Evolutionary conservation across 2,113 vertebrate genomes (phyloP), one percentile per base, ranked within the genome.

Genomic region (Callaeas wilsoni): DNA sequence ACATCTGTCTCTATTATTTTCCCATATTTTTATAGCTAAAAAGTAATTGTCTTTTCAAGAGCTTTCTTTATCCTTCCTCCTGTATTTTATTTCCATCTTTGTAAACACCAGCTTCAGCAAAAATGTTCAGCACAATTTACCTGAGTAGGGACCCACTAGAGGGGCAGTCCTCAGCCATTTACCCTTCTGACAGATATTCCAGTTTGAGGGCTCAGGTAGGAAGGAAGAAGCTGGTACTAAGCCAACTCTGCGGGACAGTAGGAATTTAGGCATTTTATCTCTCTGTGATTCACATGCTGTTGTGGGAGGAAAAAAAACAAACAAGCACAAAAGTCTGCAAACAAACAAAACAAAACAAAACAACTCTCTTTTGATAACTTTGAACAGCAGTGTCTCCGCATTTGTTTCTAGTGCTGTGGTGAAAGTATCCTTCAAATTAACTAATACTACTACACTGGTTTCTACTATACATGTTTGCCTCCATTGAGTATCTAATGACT

Each of bases 1-100:
- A 95, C 88, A 96, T 89, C 93, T 94, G 41, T 96, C 96, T 97
- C 67, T 23, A 97, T 97, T 97, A 97, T 77, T 70, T 93, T 95
- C 89, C 83, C 5, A 69, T 94, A n/a, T 97, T 97, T 95, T 97
- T 88, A 93, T 50, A 89, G 50, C 94, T 97, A 96, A 95, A 86
- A 94, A 93, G 73, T 87, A 97, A 95, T 94, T 95, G 62, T 81
- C 47, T 73, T 91, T 89, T 95, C 77, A 88, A 23, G 44, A 95
- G 52, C n/a, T 79, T 95, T 65, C 37, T 70, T 93, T 23, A 21
- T 77, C 55, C 52, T 87, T 69, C 44, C 68, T 97, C 42, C 69
- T 89, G 20, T 57, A 96, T 93, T 93, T 49, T 44, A 65, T 96
- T 92, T 88, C 14, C 15, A 12, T 46, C 92, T 94, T 92, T 83